A percentile compares a stretch with the other conserved stretches of the same genome.
phyloP scores from a whole-genome alignment of 2,113 vertebrate species.

The Butorides virescens region DNA sequence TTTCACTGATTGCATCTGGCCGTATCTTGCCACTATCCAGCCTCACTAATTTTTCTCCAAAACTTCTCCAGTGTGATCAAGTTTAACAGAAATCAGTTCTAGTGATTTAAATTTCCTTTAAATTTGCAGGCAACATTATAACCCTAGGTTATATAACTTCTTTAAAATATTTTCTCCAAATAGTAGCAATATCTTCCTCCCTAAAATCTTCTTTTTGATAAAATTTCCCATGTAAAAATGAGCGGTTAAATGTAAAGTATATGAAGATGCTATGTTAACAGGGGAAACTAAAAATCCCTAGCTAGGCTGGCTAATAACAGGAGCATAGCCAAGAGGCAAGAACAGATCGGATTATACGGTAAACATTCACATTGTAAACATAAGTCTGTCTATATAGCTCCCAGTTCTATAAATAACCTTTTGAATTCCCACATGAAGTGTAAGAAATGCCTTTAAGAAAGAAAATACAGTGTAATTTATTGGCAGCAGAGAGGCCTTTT shows the following conservation, averaged over 20 bases:
- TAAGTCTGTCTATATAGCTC: background rate
- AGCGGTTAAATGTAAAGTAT: background rate
- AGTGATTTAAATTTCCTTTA: background rate
- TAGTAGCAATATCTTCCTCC: background rate
- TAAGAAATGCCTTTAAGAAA: background rate
- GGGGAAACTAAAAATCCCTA: background rate
- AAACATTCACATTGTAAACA: background rate
- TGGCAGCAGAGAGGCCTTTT: background rate
- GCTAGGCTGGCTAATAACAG: background rate
- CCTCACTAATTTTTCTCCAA: background rate
- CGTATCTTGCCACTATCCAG: background rate
- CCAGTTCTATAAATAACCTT: background rate
- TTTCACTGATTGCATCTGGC: background rate
- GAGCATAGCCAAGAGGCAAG: background rate
- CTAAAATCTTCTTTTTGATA: background rate
- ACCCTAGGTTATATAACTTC: background rate
- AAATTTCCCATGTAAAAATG: background rate
- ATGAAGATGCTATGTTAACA: background rate
- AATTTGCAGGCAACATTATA: background rate
- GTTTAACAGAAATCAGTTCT: background rate
- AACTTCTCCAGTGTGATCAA: background rate
- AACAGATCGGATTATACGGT: background rate
- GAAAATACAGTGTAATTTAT: background rate
- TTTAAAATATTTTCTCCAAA: background rate
- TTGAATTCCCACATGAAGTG: background rate